These are phyloP conservation scores for Numenius arquata DNA, from an alignment of 2,113 vertebrate genomes.

Conservation along the genomic window DNA sequence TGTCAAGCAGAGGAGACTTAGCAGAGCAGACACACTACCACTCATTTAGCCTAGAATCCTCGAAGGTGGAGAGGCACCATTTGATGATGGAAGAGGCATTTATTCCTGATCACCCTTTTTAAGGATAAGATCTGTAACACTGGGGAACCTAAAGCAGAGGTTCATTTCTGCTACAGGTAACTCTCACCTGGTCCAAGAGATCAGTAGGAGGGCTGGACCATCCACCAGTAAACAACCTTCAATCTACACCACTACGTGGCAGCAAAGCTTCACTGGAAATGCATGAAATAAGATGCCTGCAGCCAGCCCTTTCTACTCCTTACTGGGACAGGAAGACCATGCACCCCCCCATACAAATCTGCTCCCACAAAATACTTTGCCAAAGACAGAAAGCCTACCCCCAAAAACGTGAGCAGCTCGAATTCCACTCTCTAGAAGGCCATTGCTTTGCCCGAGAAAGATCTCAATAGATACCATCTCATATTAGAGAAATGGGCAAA, in stretches of 20 bases:
- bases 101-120: neutral
- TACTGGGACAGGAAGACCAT: neutral
- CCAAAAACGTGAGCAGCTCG: neutral
- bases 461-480: neutral
- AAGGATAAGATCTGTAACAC: neutral
- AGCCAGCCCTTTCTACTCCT: neutral
- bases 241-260: conserved; percentile 39
- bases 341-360: neutral
- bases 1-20: no score
- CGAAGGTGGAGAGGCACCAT: neutral
- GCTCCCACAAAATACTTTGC: neutral
- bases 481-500: neutral
- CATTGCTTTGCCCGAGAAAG: neutral
- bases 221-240: neutral
- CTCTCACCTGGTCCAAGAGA: neutral
- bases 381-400: neutral
- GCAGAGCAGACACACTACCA: neutral
- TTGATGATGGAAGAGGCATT: neutral
- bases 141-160: neutral
- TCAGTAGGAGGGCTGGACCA: neutral
- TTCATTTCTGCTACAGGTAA: neutral
- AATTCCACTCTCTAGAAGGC: neutral
- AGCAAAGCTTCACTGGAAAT: conserved; percentile 28
- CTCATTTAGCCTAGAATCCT: neutral
- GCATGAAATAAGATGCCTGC: neutral